Evolutionary conservation across 1,140 invertebrate species (phyloP).

Genomic region (Zaprionus africanus): DNA sequence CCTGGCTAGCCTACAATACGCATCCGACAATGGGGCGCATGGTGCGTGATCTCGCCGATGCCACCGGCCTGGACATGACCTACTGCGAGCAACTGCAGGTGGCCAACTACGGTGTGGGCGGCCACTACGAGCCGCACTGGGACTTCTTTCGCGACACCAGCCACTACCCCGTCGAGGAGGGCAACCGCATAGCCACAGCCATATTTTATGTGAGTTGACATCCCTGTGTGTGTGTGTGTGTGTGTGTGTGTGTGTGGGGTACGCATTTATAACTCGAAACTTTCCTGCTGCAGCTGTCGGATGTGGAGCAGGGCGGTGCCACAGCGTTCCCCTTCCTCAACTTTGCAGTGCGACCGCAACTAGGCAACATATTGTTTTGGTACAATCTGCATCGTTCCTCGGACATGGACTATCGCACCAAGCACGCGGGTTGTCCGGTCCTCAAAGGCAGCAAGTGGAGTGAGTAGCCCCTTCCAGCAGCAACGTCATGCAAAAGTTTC

Average conservation of each 20-base stretch:
- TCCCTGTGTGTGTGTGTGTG: background rate
- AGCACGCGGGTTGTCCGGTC: constrained; percentile 99
- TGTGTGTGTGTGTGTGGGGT: too few relatives aligned
- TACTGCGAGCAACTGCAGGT: constrained; percentile 91
- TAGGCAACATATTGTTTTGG: constrained; percentile 97
- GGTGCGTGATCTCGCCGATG: constrained; percentile 89
- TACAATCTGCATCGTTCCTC: constrained; percentile 96
- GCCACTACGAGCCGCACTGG: constrained; percentile 90
- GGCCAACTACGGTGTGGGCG: constrained; percentile 90
- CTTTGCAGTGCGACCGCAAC: constrained; percentile 93
- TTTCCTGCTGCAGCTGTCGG: constrained; percentile 90
- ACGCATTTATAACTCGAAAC: background rate
- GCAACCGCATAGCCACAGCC: constrained; percentile 79
- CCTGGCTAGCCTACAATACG: constrained; percentile 95
- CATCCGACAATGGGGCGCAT: constrained; percentile 90
- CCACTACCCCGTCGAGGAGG: constrained; percentile 90
- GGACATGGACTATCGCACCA: constrained; percentile 94
- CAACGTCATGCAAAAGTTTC: background rate
- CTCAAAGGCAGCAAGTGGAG: constrained; percentile 98
- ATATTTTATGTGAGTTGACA: constrained; percentile 85
- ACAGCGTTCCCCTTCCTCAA: constrained; percentile 96
- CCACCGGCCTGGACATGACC: constrained; percentile 92
- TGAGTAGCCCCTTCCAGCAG: constrained; percentile 83
- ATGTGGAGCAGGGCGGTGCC: constrained; percentile 97
- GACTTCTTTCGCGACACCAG: constrained; percentile 85